These are phyloP conservation scores for Enteromius mattozi DNA, from an alignment of 2,797 vertebrate species.

Conservation along the genomic window DNA sequence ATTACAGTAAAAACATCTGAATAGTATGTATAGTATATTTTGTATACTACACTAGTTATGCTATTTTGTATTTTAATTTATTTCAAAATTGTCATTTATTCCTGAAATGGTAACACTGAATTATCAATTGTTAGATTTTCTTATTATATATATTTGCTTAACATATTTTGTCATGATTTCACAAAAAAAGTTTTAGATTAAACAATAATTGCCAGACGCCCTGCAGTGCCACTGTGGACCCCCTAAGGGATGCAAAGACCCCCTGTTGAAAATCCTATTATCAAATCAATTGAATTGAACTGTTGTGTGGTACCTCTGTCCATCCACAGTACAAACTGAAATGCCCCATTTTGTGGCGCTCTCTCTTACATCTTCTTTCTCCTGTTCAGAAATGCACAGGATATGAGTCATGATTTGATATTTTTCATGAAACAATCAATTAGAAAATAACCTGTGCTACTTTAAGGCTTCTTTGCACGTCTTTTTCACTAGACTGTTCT, in stretches of 20 bases:
- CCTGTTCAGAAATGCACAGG: slow-evolving; percentile 55
- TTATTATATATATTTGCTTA: not conserved
- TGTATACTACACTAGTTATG: too few species aligned
- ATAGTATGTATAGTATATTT: not conserved
- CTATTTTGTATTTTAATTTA: too few species aligned
- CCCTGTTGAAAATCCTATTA: not conserved
- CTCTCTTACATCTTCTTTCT: slow-evolving; percentile 62
- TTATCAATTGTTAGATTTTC: not conserved
- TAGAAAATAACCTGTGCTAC: slow-evolving; percentile 14
- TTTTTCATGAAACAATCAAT: slow-evolving; percentile 27
- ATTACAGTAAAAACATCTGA: not conserved
- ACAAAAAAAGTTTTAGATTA: not conserved
- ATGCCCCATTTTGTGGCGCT: slow-evolving; percentile 70
- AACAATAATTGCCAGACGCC: not conserved
- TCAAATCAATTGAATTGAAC: not conserved
- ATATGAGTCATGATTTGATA: slow-evolving; percentile 40
- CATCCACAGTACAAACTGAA: slow-evolving; percentile 76
- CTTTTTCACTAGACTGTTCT: not conserved
- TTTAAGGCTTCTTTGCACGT: not conserved
- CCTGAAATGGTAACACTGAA: not conserved
- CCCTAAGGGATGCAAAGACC: not conserved
- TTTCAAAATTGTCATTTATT: not conserved
- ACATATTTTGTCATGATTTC: not conserved
- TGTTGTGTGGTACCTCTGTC: slow-evolving; percentile 70
- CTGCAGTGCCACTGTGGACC: not conserved